phyloP scores from a whole-genome alignment of 2,797 vertebrate genomes.

The Helostoma temminkii region DNA sequence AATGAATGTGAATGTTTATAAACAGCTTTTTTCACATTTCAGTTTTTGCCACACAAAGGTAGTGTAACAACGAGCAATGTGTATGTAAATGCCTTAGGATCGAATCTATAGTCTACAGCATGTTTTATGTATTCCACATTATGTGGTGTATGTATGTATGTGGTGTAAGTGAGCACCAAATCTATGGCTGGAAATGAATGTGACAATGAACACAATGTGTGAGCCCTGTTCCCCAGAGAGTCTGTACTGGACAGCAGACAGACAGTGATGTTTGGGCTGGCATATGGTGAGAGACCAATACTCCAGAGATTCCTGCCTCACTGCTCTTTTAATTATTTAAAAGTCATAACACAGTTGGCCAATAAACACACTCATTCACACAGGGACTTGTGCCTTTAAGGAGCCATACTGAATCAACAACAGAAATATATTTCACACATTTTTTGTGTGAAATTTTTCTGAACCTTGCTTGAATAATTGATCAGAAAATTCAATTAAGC shows the following conservation, averaged over 20 bases:
- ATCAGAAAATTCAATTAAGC: too few relatives aligned
- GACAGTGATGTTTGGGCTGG: slow-evolving; percentile 58
- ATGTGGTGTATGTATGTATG: not conserved
- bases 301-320: slow-evolving; percentile 56
- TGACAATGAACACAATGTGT: slow-evolving; percentile 15
- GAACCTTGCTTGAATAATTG: too few relatives aligned
- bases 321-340: slow-evolving; percentile 79
- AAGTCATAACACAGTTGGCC: slow-evolving; percentile 38
- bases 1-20: slow-evolving; percentile 11
- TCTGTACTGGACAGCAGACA: slow-evolving; percentile 49
- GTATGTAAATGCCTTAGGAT: not conserved
- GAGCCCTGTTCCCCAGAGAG: slow-evolving; percentile 38
- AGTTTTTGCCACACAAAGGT: not conserved
- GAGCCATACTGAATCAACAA: not conserved
- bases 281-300: slow-evolving; percentile 49
- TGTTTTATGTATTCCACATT: not conserved
- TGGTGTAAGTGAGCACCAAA: not conserved
- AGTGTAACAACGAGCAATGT: not conserved
- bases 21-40: not conserved
- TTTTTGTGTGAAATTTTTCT: too few relatives aligned
- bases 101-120: not conserved
- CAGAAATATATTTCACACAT: not conserved
- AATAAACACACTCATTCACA: slow-evolving; percentile 26
- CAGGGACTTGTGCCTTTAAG: not conserved
- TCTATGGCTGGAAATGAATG: slow-evolving; percentile 8